Conservation (phyloP, 2,113 vertebrate genomes). For the Spea bombifrons region DNA sequence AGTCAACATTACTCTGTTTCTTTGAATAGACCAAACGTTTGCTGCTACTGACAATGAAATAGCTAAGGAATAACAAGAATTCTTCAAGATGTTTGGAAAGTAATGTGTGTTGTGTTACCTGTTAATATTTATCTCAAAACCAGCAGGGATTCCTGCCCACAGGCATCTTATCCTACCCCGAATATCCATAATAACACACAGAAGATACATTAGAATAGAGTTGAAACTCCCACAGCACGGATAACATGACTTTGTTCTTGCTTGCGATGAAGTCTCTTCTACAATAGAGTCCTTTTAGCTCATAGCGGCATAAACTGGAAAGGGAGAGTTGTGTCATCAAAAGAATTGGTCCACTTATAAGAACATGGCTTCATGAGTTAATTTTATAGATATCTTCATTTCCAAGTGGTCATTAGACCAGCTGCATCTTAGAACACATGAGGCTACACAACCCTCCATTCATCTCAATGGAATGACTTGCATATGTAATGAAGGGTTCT, state of each 20-base stretch:
- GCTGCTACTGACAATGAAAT: not conserved
- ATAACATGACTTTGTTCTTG: not conserved
- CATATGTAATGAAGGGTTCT: not conserved
- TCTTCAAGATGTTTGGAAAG: conserved; percentile 17
- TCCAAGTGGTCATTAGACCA: not conserved
- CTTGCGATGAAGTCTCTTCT: not conserved
- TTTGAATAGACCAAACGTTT: not conserved
- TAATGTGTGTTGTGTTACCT: not conserved
- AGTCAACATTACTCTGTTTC: not conserved
- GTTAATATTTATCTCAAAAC: conserved; percentile 8
- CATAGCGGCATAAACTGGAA: not conserved
- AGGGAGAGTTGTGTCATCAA: not conserved
- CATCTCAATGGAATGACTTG: not conserved
- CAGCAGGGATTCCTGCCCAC: conserved; percentile 12
- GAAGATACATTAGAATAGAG: not conserved
- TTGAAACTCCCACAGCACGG: not conserved
- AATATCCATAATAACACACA: not conserved
- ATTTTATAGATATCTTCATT: not conserved
- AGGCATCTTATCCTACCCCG: not conserved
- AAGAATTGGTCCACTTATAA: not conserved
- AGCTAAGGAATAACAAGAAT: not conserved
- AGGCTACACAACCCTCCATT: not conserved
- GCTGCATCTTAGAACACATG: not conserved
- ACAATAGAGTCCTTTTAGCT: not conserved
- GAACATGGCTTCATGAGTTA: not conserved